phyloP scores from a whole-genome alignment of 1,140 invertebrate genomes.

The Mizuhopecten yessoensis region DNA sequence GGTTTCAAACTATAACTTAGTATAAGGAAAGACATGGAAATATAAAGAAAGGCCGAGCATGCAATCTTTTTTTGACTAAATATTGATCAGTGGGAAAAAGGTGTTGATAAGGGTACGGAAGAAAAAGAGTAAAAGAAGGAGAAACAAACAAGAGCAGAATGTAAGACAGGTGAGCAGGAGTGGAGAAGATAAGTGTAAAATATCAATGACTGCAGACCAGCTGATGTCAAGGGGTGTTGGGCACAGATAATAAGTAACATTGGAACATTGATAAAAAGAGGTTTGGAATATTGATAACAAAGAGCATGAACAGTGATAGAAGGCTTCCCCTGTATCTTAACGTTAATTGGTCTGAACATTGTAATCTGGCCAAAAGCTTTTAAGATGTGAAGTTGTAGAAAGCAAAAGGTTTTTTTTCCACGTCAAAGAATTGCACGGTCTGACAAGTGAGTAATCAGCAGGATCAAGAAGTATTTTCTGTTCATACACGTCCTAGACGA shows the following conservation, averaged over 20 bases:
- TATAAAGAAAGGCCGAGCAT: too few species aligned
- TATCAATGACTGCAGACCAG: background rate
- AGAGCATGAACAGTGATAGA: background rate
- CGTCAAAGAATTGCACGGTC: background rate
- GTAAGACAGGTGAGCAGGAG: background rate
- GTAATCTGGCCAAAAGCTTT: slow-evolving; percentile 24
- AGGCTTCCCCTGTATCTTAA: background rate
- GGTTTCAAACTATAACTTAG: too few species aligned
- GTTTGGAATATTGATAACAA: slow-evolving; percentile 14
- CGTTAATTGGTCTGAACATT: slow-evolving; percentile 33
- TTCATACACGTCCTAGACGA: background rate
- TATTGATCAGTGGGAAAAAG: background rate
- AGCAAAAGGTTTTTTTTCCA: slow-evolving; percentile 1
- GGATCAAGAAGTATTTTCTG: background rate
- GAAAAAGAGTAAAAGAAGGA: background rate
- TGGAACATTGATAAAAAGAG: background rate
- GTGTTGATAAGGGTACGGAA: background rate
- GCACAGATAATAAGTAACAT: slow-evolving; percentile 14
- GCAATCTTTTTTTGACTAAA: background rate
- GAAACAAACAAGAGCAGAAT: background rate
- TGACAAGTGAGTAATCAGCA: background rate
- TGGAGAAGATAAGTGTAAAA: background rate
- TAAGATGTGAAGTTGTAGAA: slow-evolving; percentile 39
- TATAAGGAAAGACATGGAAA: too few species aligned
- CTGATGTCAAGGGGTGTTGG: slow-evolving; percentile 26